Base-by-base conservation (phyloP, 2,888 invertebrate genomes). In the Nemoura dubitans region DNA sequence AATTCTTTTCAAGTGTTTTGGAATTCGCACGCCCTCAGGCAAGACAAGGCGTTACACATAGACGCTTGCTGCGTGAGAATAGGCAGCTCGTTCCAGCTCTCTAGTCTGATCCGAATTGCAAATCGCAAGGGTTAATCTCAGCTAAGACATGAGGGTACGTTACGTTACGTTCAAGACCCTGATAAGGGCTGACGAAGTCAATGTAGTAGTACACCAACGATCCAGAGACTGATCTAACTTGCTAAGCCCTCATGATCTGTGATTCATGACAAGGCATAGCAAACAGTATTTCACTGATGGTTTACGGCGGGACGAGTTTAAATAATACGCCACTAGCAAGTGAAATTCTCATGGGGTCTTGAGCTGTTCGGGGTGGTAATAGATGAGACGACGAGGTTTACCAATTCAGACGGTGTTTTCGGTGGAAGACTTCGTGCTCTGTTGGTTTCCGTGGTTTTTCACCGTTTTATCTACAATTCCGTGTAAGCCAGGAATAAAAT, bases 231-330 rank as follows among this genome's bases (percentile, higher is more conserved):
- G 81, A n/a, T 81, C 21, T 81, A 30, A 81, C 81, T 81, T 81
- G 81, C 81, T 81, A 81, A 81, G 81, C 81, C 14, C 81, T 30
- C 81, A 0, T 81, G 81, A 81, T 81, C 81, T 30, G 29, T 30
- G n/a, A 81, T 29, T 81, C 81, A 29, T 81, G 81, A 30, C 30
- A 30, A 7, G 81, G 81, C 27, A 81, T 81, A 81, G n/a, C 81
- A 81, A 81, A 81, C 81, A 81, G 30, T 81, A 59, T 59, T 59
- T 59, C 59, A 59, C 59, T 21, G 59, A 59, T 59, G 21, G 59
- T 59, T 59, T 59, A 59, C 59, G 10, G 21, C 21, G 2, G 14
- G 36, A 10, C 36, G 10, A 36, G 36, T 36, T 36, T 36, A 36
- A 36, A 36, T 36, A 36, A 36, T 36, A 36, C 10, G 36, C 36